Base-by-base conservation (phyloP, 2,888 invertebrate genomes). In the Incurvaria masculella region DNA sequence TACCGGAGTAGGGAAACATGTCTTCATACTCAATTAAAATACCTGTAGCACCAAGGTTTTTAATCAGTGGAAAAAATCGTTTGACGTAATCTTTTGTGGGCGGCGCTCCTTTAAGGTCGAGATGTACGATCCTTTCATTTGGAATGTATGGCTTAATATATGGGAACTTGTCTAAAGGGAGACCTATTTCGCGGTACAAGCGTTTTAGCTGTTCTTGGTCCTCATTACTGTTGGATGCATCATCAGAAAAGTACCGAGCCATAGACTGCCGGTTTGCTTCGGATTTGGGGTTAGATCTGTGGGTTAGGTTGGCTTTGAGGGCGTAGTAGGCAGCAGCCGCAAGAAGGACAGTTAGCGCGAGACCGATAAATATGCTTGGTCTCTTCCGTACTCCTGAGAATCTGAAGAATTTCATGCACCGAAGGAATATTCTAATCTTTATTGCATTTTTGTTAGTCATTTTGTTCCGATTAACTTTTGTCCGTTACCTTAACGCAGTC, bases 41-140 rank as follows among this genome's bases (percentile, higher is more conserved):
- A 1, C 89, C 91, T 20, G 88, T 92, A 0, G 86, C 90, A n/a
- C 91, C 88, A 39, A 85, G 61, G 20, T 70, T 69, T 44, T 73
- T 78, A 6, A 91, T 61, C 50, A 84, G 66, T 1, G 83, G 83
- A 49, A 92, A 79, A 0, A 93, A 55, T 8, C 80, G 68, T 46
- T 73, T 63, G 49, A 85, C 79, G 58, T 87, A 88, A 0, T 66
- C 61, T 2, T 89, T 59, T 57, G 83, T 85, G 0, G 89, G 89
- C 0, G 92, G 91, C 1, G 91, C 88, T 8, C 93, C 92, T 66
- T 94, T 94, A 16, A 94, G 67, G 69, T 94, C 94, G 19, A 94
- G 66, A 66, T 94, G 94, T 2, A 94, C 88, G 20, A 92, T 33
- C 38, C 81, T 62, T 23, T 68, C 66, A 4, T 64, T 62, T 1